Conservation (phyloP, 2,888 invertebrate species). For the Dascillus cervinus region DNA sequence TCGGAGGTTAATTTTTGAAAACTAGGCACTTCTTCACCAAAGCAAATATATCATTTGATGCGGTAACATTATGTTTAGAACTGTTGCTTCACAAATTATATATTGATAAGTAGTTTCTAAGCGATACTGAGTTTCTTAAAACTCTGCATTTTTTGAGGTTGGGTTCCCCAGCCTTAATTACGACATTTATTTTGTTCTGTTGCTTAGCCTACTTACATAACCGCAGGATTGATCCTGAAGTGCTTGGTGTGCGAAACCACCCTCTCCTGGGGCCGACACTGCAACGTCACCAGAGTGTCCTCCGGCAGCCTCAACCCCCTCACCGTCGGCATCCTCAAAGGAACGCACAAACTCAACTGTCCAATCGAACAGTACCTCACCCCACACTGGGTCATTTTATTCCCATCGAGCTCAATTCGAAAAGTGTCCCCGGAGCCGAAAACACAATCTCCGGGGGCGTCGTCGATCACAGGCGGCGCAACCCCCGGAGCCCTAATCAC, state of each 20-base stretch:
- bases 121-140: no score
- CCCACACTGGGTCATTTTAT: constrained; percentile 47
- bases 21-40: no score
- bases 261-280: constrained; percentile 49
- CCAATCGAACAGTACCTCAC: constrained; percentile 41
- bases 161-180: no score
- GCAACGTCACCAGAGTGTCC: constrained; percentile 47
- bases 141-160: no score
- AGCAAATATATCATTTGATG: no score
- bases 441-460: constrained; percentile 27
- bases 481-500: constrained; percentile 36
- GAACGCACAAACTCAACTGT: constrained; percentile 45
- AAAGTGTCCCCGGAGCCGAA: constrained; percentile 28
- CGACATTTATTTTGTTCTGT: no score
- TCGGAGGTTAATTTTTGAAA: no score
- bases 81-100: no score
- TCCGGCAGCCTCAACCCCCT: constrained; percentile 46
- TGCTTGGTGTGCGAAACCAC: constrained; percentile 45
- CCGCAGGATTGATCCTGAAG: constrained; percentile 32
- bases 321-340: constrained; percentile 48
- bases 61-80: no score
- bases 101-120: no score
- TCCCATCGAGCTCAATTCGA: constrained; percentile 41
- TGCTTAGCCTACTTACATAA: constrained; percentile 30
- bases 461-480: constrained; percentile 37